Percentiles rank a stretch among this genome's conserved stretches.
Conservation (phyloP, 2,113 vertebrate species). For the Alectura lathami region DNA sequence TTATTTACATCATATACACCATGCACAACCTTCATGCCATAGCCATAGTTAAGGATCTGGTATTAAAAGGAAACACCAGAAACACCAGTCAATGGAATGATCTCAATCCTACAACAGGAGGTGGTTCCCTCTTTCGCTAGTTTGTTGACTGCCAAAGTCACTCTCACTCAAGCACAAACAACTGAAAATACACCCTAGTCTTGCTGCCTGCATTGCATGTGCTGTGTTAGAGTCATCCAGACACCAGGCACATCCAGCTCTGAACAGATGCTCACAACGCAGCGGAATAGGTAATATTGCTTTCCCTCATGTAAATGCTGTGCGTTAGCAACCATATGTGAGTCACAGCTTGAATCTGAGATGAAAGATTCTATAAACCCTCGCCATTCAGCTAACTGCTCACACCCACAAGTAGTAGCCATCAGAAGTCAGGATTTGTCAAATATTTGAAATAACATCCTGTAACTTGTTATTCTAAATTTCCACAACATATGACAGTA, state of each 20-base stretch:
- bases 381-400: neutral
- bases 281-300: neutral
- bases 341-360: neutral
- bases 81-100: neutral
- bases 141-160: neutral
- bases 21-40: neutral
- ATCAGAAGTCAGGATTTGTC: neutral
- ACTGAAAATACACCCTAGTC: rapidly evolving
- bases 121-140: neutral
- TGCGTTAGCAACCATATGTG: neutral
- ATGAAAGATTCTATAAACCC: neutral
- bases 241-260: neutral
- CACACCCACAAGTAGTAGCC: neutral
- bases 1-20: neutral
- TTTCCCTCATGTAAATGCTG: neutral
- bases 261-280: neutral
- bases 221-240: neutral
- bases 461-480: neutral
- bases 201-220: neutral
- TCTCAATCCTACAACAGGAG: neutral
- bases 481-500: neutral
- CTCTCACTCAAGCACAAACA: neutral
- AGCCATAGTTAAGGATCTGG: neutral
- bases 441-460: neutral
- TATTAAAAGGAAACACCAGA: neutral